phyloP scores from a whole-genome alignment of 2,888 invertebrate species.

The Amblyjoppa proteus region DNA sequence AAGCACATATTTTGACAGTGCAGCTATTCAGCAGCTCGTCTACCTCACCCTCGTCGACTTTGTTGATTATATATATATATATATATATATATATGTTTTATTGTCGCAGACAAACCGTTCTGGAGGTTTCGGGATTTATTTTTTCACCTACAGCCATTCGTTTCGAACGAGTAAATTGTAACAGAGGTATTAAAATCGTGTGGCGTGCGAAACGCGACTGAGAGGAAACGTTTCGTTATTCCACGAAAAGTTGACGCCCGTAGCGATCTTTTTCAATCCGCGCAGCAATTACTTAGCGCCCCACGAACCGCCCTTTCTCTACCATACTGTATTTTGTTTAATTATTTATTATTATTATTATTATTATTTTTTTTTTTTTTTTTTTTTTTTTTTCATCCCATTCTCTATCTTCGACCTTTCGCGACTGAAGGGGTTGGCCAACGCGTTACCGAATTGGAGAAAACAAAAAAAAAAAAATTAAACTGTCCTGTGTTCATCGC shows the following conservation, averaged over 20 bases:
- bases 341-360: background rate
- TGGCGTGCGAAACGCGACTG: background rate
- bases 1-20: no score
- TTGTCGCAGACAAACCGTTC: background rate
- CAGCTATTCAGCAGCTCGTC: no score
- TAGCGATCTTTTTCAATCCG: background rate
- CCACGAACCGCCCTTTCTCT: constrained; percentile 3
- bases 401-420: constrained; percentile 14
- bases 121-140: background rate
- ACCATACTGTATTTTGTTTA: background rate
- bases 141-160: background rate
- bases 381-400: background rate
- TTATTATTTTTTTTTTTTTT: no score
- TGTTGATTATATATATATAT: no score
- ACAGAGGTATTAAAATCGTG: background rate
- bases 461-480: background rate
- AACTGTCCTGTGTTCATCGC: background rate
- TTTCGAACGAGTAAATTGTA: background rate
- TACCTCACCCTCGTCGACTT: no score
- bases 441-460: no score
- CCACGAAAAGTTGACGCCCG: background rate
- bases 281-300: background rate
- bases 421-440: background rate
- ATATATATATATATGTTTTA: no score
- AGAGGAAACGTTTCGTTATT: background rate